These are phyloP conservation scores for Dendroctonus valens DNA, from an alignment of 1,140 invertebrate genomes.

Conservation along the genomic window DNA sequence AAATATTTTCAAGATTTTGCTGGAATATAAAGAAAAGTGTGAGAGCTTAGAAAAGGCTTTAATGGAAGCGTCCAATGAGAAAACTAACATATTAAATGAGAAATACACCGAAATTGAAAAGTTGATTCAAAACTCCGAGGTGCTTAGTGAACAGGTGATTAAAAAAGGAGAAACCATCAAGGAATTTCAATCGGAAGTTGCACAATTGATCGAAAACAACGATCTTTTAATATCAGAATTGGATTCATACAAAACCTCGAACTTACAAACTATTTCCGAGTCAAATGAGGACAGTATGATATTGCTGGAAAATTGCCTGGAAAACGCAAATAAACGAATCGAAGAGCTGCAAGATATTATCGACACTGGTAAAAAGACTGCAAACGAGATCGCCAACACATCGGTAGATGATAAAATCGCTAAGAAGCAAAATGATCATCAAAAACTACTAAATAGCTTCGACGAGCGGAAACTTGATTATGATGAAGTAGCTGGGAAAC, in stretches of 20 bases:
- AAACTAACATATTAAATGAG: slow-evolving; percentile 41
- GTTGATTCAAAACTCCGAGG: slow-evolving; percentile 43
- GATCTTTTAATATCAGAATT: slow-evolving; percentile 63
- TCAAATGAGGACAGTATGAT: slow-evolving; percentile 64
- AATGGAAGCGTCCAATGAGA: slow-evolving; percentile 43
- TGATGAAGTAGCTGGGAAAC: slow-evolving; percentile 49
- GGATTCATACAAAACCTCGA: slow-evolving; percentile 59
- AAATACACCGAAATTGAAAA: slow-evolving; percentile 49
- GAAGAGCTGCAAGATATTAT: slow-evolving; percentile 43
- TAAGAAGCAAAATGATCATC: slow-evolving; percentile 33
- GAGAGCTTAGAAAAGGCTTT: slow-evolving; percentile 48
- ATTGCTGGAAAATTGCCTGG: slow-evolving; percentile 60
- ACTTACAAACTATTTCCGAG: slow-evolving; percentile 65
- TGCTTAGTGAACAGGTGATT: slow-evolving; percentile 44
- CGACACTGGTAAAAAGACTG: slow-evolving; percentile 16
- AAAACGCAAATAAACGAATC: slow-evolving; percentile 47
- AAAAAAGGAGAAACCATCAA: slow-evolving; percentile 42
- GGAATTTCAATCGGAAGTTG: slow-evolving; percentile 62
- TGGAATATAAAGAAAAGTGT: slow-evolving; percentile 47
- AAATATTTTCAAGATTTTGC: slow-evolving; percentile 47
- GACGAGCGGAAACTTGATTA: slow-evolving; percentile 48
- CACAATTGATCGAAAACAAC: slow-evolving; percentile 66
- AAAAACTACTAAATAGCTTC: slow-evolving; percentile 36
- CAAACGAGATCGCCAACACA: slow-evolving; percentile 21
- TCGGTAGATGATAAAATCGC: slow-evolving; percentile 29